These are phyloP conservation scores for Amblyjoppa fuscipennis DNA, from an alignment of 2,888 invertebrate species.

Conservation along the genomic window DNA sequence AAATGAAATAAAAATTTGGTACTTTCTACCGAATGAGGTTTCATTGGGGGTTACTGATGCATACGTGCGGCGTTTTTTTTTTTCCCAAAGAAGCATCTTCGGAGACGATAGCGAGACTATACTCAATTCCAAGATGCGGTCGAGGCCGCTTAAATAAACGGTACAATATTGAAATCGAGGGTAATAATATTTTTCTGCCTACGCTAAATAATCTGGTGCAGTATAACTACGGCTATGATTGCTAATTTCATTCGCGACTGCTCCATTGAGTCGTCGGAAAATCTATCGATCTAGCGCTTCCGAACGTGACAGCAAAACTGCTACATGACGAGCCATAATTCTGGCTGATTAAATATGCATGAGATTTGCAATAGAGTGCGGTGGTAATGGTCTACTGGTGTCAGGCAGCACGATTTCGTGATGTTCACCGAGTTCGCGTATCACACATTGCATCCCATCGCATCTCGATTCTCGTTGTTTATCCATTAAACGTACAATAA, in stretches of 20 bases:
- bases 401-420: conserved; percentile 75
- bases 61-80: no score
- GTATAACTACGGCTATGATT: conserved; percentile 30
- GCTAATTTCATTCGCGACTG: conserved; percentile 61
- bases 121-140: no score
- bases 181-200: not conserved
- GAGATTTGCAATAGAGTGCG: conserved; percentile 74
- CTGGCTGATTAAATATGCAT: conserved; percentile 82
- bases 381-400: conserved; percentile 43
- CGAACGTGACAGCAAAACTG: conserved; percentile 75
- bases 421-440: conserved; percentile 64
- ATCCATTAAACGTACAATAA: conserved; percentile 81
- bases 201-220: conserved; percentile 30
- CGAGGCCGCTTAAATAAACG: not conserved
- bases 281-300: conserved; percentile 54
- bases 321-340: conserved; percentile 82
- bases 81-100: no score
- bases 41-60: no score
- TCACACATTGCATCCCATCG: conserved; percentile 54
- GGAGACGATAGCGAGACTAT: no score
- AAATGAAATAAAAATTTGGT: no score
- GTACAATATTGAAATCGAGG: not conserved
- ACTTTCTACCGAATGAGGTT: no score
- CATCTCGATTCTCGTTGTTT: conserved; percentile 76
- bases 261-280: conserved; percentile 58